phyloP scores from a whole-genome alignment of 2,888 invertebrate genomes.

The Leptothorax acervorum region DNA sequence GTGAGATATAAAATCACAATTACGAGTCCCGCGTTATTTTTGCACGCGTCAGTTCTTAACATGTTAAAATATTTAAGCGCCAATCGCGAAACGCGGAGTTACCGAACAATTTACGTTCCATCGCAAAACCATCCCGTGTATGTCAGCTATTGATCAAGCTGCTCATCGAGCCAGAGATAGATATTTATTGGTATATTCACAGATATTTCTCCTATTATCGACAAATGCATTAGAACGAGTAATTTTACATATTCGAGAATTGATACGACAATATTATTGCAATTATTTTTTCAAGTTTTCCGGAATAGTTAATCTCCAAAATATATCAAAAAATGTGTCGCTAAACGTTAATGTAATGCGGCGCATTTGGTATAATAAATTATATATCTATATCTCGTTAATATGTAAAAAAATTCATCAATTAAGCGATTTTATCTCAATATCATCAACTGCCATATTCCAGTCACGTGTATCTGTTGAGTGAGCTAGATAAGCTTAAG shows the following conservation, averaged over 20 bases:
- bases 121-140: slow-evolving; percentile 23
- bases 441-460: not conserved
- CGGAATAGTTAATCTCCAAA: not conserved
- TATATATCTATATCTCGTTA: not conserved
- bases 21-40: slow-evolving; percentile 33
- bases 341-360: not conserved
- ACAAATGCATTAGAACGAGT: slow-evolving; percentile 12
- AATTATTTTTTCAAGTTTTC: not conserved
- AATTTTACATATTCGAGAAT: slow-evolving; percentile 16
- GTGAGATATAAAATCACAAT: slow-evolving; percentile 29
- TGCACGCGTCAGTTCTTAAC: not conserved
- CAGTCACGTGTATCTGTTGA: slow-evolving; percentile 22
- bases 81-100: slow-evolving; percentile 26
- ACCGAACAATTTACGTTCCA: slow-evolving; percentile 46
- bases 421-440: not conserved
- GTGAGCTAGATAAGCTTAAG: slow-evolving; percentile 18
- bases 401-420: not conserved
- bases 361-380: not conserved
- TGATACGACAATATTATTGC: not conserved
- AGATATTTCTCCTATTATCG: slow-evolving; percentile 22
- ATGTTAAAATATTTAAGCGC: slow-evolving; percentile 48
- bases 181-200: slow-evolving; percentile 49
- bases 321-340: not conserved
- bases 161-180: slow-evolving; percentile 27
- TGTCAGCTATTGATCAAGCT: slow-evolving; percentile 17